Percentiles rank a stretch among this genome's conserved stretches.
phyloP scores from a whole-genome alignment of 2,797 vertebrate species.

The Tapera naevia region DNA sequence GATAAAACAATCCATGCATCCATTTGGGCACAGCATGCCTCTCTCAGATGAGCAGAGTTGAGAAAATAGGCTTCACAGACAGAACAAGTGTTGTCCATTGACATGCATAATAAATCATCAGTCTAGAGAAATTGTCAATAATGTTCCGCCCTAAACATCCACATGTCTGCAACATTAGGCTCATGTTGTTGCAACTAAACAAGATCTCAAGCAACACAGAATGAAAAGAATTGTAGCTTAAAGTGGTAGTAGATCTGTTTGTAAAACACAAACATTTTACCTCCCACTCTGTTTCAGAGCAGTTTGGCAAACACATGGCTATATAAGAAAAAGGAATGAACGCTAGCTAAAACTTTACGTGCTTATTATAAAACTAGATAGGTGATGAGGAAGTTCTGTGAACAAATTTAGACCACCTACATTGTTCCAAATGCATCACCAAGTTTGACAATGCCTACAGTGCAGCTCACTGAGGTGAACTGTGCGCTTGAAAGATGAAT shows the following conservation, averaged over 20 bases:
- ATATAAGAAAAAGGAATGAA: background rate
- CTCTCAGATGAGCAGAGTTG: slow-evolving; percentile 64
- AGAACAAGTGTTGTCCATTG: slow-evolving; percentile 67
- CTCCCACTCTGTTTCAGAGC: background rate
- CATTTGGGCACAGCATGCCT: slow-evolving; percentile 54
- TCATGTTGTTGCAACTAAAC: slow-evolving; percentile 65
- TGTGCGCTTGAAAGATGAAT: background rate
- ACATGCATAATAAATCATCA: slow-evolving; percentile 75
- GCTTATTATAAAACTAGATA: background rate
- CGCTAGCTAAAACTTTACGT: background rate
- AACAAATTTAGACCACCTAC: background rate
- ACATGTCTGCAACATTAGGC: slow-evolving; percentile 40
- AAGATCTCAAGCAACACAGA: slow-evolving; percentile 51
- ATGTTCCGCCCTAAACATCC: slow-evolving; percentile 60
- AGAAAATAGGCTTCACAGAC: slow-evolving; percentile 66
- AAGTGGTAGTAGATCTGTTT: slow-evolving; percentile 43
- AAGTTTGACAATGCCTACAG: background rate
- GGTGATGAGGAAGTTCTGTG: background rate
- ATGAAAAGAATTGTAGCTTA: slow-evolving; percentile 31
- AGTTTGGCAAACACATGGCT: slow-evolving; percentile 38
- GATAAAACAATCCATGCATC: slow-evolving; percentile 3
- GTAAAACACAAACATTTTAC: slow-evolving; percentile 46
- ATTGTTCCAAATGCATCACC: background rate
- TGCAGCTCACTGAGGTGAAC: background rate
- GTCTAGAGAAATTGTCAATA: slow-evolving; percentile 76